Base-by-base conservation (phyloP, 2,888 invertebrate species). In the Hipparchia sbordonii region DNA sequence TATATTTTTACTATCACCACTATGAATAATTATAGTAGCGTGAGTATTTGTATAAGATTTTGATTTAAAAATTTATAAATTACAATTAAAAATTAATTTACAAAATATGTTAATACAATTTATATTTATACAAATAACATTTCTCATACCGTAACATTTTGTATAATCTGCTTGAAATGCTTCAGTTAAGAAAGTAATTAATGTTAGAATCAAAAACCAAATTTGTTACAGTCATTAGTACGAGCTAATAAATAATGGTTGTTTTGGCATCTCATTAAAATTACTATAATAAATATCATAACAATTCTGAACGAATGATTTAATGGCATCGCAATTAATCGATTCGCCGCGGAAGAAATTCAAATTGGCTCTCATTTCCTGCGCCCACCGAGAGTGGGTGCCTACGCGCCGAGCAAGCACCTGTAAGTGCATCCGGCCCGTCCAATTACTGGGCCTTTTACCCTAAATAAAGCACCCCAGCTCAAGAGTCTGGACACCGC, bases 341-440 rank as follows among this genome's bases (percentile, higher is more conserved):
- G 87, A 88, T 88, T 86, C 83, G 83, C 84, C 83, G 80, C 83
- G 86, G 88, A 89, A 89, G 89, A 90, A 88, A 90, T 91, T 89
- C 86, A 90, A 91, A 92, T 91, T 89, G 89, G 87, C 85, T 82
- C 88, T 89, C 89, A 87, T 89, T 91, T 89, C 88, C 89, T 85
- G 87, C 79, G 80, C 75, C 84, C 81, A 82, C 87, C 86, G 83
- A 86, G 84, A 86, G 89, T 87, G 87, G 87, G 88, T 71, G 59
- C 84, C 86, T 87, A 86, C 87, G 88, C 89, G 85, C 72, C 65
- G 76, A 74, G 82, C 74, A 82, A 81, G 86, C 89, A 91, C 91
- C 91, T 91, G 91, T 89, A 79, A 80, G 79, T 78, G 87, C 89
- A 89, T 92, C 91, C 91, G 91, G 88, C 86, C 84, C 79, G 84